Percentiles rank a stretch among this genome's conserved stretches.
These are phyloP conservation scores for Hippolais icterina DNA, from an alignment of 2,113 vertebrate genomes.

Conservation along the genomic window DNA sequence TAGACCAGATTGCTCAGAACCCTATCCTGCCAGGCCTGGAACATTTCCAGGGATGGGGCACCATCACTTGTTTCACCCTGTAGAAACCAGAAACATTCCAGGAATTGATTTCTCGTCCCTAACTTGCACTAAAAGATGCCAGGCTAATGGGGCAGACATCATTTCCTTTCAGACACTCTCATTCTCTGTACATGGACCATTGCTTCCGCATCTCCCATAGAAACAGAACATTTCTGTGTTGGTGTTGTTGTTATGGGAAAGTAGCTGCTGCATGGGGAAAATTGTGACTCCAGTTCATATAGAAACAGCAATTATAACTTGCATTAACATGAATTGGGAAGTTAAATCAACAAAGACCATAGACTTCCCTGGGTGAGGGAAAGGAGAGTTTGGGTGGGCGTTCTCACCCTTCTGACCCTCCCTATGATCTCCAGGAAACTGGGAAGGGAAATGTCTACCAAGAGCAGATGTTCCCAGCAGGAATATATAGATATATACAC, in stretches of 20 bases:
- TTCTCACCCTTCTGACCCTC: slow-evolving; percentile 6
- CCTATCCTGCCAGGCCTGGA: background rate
- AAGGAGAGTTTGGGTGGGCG: background rate
- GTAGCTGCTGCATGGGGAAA: background rate
- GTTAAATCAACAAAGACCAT: background rate
- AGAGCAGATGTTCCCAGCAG: slow-evolving; percentile 43
- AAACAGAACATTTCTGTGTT: background rate
- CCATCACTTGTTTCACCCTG: background rate
- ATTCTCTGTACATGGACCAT: background rate
- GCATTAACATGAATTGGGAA: background rate
- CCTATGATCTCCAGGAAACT: slow-evolving; percentile 20
- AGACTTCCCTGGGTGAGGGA: background rate
- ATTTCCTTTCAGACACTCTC: background rate
- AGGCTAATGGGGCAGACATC: background rate
- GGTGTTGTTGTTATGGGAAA: background rate
- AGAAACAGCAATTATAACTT: background rate
- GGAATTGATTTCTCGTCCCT: background rate
- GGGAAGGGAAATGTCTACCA: background rate
- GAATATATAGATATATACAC: background rate
- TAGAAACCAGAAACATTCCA: background rate
- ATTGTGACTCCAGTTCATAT: background rate
- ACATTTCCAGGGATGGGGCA: background rate
- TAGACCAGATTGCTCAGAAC: background rate
- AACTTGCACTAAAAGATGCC: background rate
- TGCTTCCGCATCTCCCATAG: background rate